Conservation (phyloP, 2,113 vertebrate species). For the Nansenia antarctica region DNA sequence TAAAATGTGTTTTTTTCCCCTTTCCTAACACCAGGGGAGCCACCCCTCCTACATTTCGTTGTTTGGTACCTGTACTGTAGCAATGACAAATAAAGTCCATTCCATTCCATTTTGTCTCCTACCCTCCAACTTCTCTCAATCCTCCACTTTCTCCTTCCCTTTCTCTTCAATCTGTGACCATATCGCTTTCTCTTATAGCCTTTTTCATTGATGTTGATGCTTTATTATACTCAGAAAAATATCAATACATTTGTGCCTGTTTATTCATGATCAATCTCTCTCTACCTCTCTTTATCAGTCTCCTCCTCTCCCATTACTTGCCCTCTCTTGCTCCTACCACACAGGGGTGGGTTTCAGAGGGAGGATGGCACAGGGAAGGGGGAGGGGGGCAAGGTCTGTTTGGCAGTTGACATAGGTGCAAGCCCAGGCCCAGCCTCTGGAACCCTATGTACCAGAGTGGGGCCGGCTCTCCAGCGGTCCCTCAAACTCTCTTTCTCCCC, state of each 20-base stretch:
- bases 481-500: conserved; percentile 3
- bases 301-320: background rate
- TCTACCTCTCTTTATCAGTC: background rate
- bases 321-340: background rate
- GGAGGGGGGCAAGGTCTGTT: background rate
- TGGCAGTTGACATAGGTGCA: conserved; percentile 11
- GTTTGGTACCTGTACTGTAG: too few relatives aligned
- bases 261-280: background rate
- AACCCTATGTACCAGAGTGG: background rate
- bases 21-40: too few relatives aligned
- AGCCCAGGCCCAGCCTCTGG: conserved; percentile 5
- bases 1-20: too few relatives aligned
- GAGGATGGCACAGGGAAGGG: conserved; percentile 15
- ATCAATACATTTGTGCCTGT: too few relatives aligned
- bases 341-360: conserved; percentile 3
- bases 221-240: too few relatives aligned
- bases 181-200: background rate
- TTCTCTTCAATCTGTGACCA: background rate
- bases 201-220: too few relatives aligned
- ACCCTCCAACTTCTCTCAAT: background rate
- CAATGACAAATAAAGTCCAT: too few relatives aligned
- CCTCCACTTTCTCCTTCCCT: background rate
- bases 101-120: background rate
- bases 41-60: too few relatives aligned
- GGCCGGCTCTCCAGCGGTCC: background rate